A percentile compares a stretch with the other conserved stretches of the same genome.
These are phyloP conservation scores for Cryptocephalus moraei DNA, from an alignment of 2,888 invertebrate genomes.

Conservation along the genomic window DNA sequence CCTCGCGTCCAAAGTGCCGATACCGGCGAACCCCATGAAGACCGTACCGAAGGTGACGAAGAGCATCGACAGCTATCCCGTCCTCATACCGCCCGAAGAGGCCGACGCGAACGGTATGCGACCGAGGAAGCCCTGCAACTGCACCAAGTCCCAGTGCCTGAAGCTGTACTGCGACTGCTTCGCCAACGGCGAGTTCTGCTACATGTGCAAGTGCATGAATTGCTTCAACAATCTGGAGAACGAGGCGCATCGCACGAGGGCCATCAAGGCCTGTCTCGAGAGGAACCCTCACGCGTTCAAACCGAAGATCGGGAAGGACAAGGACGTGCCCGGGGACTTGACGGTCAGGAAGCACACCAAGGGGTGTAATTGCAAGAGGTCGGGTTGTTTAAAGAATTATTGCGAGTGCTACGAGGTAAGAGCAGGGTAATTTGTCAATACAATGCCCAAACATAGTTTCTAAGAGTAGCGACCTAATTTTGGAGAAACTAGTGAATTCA, in stretches of 20 bases:
- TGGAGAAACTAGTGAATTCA: too few species aligned
- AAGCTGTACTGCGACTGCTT: slow-evolving; percentile 99
- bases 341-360: slow-evolving; percentile 83
- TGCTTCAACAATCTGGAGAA: slow-evolving; percentile 94
- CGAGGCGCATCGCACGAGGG: slow-evolving; percentile 82
- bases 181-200: slow-evolving; percentile 98
- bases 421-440: not conserved
- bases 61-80: too few species aligned
- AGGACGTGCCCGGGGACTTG: slow-evolving; percentile 60
- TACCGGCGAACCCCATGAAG: too few species aligned
- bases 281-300: slow-evolving; percentile 96
- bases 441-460: too few species aligned
- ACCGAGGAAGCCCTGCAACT: slow-evolving; percentile 93
- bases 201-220: slow-evolving; percentile 94
- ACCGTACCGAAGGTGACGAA: too few species aligned
- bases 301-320: slow-evolving; percentile 89
- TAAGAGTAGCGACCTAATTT: too few species aligned
- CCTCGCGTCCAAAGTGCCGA: too few species aligned
- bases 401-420: slow-evolving; percentile 97
- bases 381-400: slow-evolving; percentile 97
- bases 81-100: too few species aligned
- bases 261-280: slow-evolving; percentile 89
- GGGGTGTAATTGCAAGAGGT: slow-evolving; percentile 97
- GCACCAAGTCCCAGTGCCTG: slow-evolving; percentile 96
- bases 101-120: slow-evolving; percentile 38